Evolutionary conservation across 2,797 vertebrate genomes (phyloP), one percentile per base, ranked within the genome.

Genomic region (Manis crassicaudata): DNA sequence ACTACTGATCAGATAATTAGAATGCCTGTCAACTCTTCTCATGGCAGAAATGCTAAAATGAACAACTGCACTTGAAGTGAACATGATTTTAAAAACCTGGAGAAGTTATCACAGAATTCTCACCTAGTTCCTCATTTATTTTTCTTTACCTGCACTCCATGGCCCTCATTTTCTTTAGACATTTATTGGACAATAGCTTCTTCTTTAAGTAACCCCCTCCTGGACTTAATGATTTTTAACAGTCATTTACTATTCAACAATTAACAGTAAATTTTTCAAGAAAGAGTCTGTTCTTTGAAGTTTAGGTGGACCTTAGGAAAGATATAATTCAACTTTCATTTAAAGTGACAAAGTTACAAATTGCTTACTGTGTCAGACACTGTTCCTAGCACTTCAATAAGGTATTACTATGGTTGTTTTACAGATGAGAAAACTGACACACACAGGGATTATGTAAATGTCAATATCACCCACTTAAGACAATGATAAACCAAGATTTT

Each of bases 61-160:
- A 98, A 94, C 95, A 97, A 96, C 95, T 96, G 68, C 92, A 86
- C 82, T 97, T 97, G 95, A 97, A 96, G 76, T 97, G 96, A 98
- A 72, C 97, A 87, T 98, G 96, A 98, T 98, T 97, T 98, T 97
- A 98, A 97, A 98, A 95, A 96, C 58, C 3, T 35, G 91, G 96
- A 95, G 43, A 97, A 98, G 95, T 94, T 98, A 98, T 98, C 96
- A 97, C 92, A 3, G 58, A 46, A 76, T 79, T 67, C 73, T 94
- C 94, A 96, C 97, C 84, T 93, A 92, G 52, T 23, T 27, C 80
- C 46, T 97, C 80, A 85, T 98, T 98, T 97, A 92, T 98, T 98
- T 98, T 95, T 87, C 52, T 97, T 85, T 93, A 60, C 94, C 81
- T 96, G 75, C 13, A 82, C 65, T 95, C 32, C 73, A 60, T 89